phyloP scores from a whole-genome alignment of 2,888 invertebrate species.

The Abscondita cerata region DNA sequence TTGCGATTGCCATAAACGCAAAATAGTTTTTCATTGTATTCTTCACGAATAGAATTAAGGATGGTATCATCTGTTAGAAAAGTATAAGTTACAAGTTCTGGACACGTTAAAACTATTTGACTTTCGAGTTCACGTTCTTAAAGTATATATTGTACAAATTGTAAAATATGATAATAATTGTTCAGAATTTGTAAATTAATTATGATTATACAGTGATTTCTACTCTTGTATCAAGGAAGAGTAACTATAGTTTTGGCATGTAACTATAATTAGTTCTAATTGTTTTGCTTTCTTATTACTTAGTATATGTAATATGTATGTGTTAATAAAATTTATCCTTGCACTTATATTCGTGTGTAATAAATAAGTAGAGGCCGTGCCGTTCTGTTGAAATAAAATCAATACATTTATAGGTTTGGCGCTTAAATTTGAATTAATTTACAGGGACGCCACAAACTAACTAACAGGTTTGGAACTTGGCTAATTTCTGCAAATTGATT shows the following conservation, averaged over 20 bases:
- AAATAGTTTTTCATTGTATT: background rate
- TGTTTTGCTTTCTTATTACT: conserved; percentile 23
- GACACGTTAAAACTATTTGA: conserved; percentile 6
- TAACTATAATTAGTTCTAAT: conserved; percentile 23
- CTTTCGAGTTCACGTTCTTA: background rate
- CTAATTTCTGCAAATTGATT: background rate
- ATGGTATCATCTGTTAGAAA: background rate
- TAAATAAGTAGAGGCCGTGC: conserved; percentile 10
- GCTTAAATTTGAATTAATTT: conserved; percentile 6
- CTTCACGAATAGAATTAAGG: background rate
- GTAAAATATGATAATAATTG: background rate
- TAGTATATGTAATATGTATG: conserved; percentile 25
- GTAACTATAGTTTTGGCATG: conserved; percentile 11
- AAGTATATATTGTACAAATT: conserved; percentile 1
- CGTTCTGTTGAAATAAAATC: conserved; percentile 2
- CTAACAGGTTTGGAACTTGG: conserved; percentile 14
- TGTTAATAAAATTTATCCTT: conserved; percentile 30
- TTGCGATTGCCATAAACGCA: background rate
- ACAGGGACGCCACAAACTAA: background rate
- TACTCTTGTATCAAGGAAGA: conserved; percentile 21
- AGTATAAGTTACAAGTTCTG: conserved; percentile 11
- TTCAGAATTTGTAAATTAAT: conserved; percentile 19
- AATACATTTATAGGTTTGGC: background rate
- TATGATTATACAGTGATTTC: conserved; percentile 18
- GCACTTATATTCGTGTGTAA: conserved; percentile 17